Evolutionary conservation across 2,797 vertebrate species (phyloP).

Genomic region (Taenioides sp.): DNA sequence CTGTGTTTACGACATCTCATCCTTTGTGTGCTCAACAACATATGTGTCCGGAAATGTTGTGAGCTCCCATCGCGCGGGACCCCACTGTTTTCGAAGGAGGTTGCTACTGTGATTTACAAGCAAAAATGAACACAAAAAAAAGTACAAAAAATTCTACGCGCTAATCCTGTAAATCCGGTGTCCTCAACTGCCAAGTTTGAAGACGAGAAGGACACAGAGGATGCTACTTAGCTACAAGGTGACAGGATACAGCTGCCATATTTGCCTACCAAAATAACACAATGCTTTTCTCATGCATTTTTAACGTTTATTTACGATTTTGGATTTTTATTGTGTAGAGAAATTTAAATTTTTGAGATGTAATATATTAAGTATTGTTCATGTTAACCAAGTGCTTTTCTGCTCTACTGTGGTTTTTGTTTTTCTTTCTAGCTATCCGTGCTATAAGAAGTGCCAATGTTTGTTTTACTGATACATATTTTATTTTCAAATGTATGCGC

Average conservation of each 20-base stretch:
- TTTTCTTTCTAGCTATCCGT: background rate
- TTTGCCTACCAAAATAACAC: slow-evolving; percentile 31
- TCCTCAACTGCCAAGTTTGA: slow-evolving; percentile 60
- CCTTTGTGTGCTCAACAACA: slow-evolving; percentile 25
- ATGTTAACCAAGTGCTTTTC: slow-evolving; percentile 62
- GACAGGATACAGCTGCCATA: slow-evolving; percentile 34
- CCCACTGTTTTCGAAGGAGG: slow-evolving; percentile 41
- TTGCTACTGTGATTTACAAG: slow-evolving; percentile 66
- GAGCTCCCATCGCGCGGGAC: slow-evolving; percentile 21
- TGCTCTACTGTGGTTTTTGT: slow-evolving; percentile 47
- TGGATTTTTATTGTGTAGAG: slow-evolving; percentile 24
- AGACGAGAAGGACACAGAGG: slow-evolving; percentile 47
- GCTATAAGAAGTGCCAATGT: slow-evolving; percentile 1
- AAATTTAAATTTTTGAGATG: slow-evolving; percentile 26
- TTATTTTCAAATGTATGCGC: background rate
- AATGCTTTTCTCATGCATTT: slow-evolving; percentile 38
- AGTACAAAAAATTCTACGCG: slow-evolving; percentile 25
- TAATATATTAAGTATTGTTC: slow-evolving; percentile 31
- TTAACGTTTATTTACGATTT: slow-evolving; percentile 33
- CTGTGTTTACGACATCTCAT: slow-evolving; percentile 22
- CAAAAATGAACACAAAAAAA: slow-evolving; percentile 33
- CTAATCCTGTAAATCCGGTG: slow-evolving; percentile 16
- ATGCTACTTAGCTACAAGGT: slow-evolving; percentile 21
- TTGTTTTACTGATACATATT: background rate
- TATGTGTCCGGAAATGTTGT: slow-evolving; percentile 24